phyloP scores from a whole-genome alignment of 2,797 vertebrate genomes.

The Enteromius anoplus region DNA sequence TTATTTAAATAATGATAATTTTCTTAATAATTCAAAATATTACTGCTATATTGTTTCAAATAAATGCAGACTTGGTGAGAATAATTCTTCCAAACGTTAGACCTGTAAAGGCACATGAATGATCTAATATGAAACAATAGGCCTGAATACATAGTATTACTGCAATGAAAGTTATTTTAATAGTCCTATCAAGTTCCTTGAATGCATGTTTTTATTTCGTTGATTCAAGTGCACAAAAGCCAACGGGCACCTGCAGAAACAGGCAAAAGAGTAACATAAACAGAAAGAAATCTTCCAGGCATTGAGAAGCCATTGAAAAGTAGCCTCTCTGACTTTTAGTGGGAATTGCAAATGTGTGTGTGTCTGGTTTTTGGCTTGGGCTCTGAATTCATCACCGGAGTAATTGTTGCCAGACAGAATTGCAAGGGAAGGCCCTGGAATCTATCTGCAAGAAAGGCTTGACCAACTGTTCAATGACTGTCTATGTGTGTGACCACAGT shows the following conservation, averaged over 20 bases:
- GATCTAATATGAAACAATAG: not conserved
- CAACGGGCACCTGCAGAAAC: not conserved
- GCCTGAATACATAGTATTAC: not conserved
- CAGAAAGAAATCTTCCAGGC: slow-evolving; percentile 19
- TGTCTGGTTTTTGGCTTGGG: slow-evolving; percentile 63
- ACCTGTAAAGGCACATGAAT: not conserved
- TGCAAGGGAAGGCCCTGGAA: slow-evolving; percentile 51
- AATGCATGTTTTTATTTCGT: not conserved
- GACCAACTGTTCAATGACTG: slow-evolving; percentile 65
- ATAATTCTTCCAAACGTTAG: not conserved
- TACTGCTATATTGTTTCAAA: not conserved
- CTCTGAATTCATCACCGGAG: slow-evolving; percentile 67
- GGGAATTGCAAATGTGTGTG: slow-evolving; percentile 61
- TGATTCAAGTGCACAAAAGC: not conserved
- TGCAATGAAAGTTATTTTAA: not conserved
- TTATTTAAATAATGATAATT: not conserved
- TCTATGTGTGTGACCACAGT: slow-evolving; percentile 43
- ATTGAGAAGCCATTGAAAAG: slow-evolving; percentile 13
- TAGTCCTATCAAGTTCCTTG: not conserved
- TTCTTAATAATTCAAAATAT: not conserved
- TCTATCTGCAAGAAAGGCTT: slow-evolving; percentile 31
- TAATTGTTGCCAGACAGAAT: slow-evolving; percentile 75
- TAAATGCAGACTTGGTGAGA: not conserved
- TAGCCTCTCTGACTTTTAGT: slow-evolving; percentile 47
- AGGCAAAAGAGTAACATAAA: not conserved